Conservation (phyloP, 64 coral and sea anemone genomes). For the Porites lutea region DNA sequence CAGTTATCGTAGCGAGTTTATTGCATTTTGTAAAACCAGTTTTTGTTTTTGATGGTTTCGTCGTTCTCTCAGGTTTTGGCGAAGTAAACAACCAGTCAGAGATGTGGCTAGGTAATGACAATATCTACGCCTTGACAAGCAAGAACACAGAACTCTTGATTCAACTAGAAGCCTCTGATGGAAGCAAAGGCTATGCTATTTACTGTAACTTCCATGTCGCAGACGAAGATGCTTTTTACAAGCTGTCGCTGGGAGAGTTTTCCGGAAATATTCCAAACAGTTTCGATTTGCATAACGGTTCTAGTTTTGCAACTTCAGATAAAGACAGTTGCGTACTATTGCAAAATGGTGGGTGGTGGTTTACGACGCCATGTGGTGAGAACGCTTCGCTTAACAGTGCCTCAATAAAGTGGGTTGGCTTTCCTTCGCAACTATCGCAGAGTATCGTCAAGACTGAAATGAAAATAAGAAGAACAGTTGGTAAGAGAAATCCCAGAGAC, state of each 20-base stretch:
- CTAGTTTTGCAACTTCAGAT: neutral
- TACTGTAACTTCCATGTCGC: neutral
- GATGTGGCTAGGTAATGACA: constrained; percentile 24
- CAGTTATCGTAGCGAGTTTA: too few species aligned
- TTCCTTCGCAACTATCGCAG: neutral
- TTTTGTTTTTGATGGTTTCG: neutral
- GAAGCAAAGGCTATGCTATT: neutral
- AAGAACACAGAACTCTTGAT: constrained; percentile 12
- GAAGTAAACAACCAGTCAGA: neutral
- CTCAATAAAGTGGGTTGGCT: neutral
- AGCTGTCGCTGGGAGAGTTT: neutral
- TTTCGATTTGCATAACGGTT: neutral
- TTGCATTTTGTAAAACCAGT: too few species aligned
- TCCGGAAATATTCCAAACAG: neutral
- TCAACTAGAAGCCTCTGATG: neutral
- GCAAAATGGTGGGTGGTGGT: neutral
- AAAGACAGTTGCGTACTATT: neutral
- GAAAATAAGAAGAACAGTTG: constrained; percentile 16
- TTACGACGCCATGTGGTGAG: neutral
- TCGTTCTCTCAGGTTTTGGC: neutral
- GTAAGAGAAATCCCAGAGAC: neutral
- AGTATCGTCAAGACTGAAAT: neutral
- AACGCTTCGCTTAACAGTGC: neutral
- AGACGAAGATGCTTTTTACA: neutral
- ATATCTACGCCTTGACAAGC: neutral